Evolutionary conservation across 2,113 vertebrate species (phyloP).

Genomic region (Dipodomys stephensi): DNA sequence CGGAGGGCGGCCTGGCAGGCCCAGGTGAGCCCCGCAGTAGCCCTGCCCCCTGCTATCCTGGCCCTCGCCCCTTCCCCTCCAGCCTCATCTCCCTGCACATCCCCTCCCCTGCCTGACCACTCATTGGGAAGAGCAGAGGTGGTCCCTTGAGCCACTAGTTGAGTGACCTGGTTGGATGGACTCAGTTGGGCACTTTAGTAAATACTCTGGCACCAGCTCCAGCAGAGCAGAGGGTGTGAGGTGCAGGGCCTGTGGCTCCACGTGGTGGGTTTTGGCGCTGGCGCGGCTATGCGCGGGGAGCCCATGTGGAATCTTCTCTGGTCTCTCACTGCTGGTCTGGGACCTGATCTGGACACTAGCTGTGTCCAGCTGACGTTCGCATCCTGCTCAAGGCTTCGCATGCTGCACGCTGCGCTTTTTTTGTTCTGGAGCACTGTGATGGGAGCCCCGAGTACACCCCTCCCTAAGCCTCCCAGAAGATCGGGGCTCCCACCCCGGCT

Average conservation of each 20-base stretch:
- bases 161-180: background rate
- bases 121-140: background rate
- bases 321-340: background rate
- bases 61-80: no score
- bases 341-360: background rate
- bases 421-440: background rate
- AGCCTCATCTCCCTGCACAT: no score
- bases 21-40: conserved; percentile 76
- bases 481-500: background rate
- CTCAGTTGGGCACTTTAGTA: background rate
- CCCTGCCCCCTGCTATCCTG: background rate
- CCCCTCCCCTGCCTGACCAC: background rate
- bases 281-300: no score
- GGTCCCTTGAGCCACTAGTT: background rate
- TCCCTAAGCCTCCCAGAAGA: background rate
- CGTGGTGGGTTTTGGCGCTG: background rate
- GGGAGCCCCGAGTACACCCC: background rate
- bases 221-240: background rate
- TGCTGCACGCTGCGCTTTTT: fast-evolving
- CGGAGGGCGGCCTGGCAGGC: conserved; percentile 69
- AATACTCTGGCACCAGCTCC: background rate
- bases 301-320: no score
- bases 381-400: background rate
- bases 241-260: background rate
- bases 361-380: background rate